These are phyloP conservation scores for Rhea pennata DNA, from an alignment of 2,113 vertebrate genomes.

Conservation along the genomic window DNA sequence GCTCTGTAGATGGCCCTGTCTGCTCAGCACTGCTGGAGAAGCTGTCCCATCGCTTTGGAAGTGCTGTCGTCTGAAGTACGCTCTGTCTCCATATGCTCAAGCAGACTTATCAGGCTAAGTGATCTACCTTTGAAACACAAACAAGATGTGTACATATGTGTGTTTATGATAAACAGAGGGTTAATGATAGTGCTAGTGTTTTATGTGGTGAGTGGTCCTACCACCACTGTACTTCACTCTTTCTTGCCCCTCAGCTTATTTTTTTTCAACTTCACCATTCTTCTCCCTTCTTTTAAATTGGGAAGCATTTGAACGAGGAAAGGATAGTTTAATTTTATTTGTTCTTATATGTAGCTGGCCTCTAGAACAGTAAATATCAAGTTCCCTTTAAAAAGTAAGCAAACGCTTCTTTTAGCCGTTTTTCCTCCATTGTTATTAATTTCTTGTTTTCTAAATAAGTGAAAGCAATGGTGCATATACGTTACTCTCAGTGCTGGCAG, in stretches of 20 bases:
- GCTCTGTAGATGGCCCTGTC: not conserved
- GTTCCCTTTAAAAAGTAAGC: not conserved
- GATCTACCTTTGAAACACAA: not conserved
- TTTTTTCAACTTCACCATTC: not conserved
- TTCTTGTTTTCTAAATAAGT: not conserved
- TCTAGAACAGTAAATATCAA: not conserved
- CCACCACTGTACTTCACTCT: not conserved
- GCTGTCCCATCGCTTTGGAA: not conserved
- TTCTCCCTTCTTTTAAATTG: not conserved
- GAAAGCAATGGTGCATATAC: not conserved
- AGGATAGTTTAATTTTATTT: not conserved
- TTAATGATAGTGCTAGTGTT: not conserved
- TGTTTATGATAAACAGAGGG: not conserved
- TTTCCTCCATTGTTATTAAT: not conserved
- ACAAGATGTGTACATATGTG: fast-evolving
- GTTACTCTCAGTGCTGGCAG: not conserved
- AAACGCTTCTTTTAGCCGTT: not conserved
- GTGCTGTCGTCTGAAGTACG: not conserved
- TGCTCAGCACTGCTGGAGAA: not conserved
- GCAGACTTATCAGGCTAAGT: not conserved
- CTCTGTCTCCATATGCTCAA: not conserved
- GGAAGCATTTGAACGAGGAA: not conserved
- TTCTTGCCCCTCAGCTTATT: not conserved
- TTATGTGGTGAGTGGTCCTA: not conserved
- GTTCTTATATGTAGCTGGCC: not conserved